A percentile compares a stretch with the other conserved stretches of the same genome.
Evolutionary conservation across 1,140 invertebrate genomes (phyloP).

Genomic region (Chironomus striatipennis): DNA sequence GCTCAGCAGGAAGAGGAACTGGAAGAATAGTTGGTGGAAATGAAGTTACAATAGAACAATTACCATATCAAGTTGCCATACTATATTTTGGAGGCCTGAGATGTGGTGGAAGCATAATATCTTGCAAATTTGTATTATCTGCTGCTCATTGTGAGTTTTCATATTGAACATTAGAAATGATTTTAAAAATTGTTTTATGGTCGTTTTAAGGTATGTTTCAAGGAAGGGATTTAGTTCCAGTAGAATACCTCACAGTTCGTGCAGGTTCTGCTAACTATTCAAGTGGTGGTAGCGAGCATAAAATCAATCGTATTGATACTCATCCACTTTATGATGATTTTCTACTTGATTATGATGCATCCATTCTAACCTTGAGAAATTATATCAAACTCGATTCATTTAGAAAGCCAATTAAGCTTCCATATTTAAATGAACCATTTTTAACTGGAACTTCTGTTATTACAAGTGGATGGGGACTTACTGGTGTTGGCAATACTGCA

Average conservation of each 20-base stretch:
- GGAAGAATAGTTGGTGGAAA: not conserved
- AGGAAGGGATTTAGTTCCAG: not conserved
- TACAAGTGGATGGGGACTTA: too few species aligned
- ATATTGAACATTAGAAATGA: not conserved
- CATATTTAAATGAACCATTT: too few species aligned
- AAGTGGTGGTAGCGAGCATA: too few species aligned
- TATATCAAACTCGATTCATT: too few species aligned
- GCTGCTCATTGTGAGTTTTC: slow-evolving; percentile 5
- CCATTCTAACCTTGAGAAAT: too few species aligned
- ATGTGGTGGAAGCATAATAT: not conserved
- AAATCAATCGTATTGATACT: too few species aligned
- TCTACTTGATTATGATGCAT: too few species aligned
- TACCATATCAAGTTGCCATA: not conserved
- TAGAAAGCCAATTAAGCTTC: too few species aligned
- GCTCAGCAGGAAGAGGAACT: not conserved
- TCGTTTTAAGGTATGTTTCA: not conserved
- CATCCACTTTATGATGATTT: too few species aligned
- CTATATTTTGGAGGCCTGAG: not conserved
- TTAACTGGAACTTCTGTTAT: too few species aligned
- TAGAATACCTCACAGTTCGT: not conserved
- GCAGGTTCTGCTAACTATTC: not conserved
- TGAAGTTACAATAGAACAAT: not conserved
- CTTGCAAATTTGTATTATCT: not conserved
- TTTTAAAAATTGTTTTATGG: not conserved
- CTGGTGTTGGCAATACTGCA: too few species aligned